A percentile compares a stretch with the other conserved stretches of the same genome.
These are phyloP conservation scores for Caenorhabditis briggsae DNA, from an alignment of 1,140 invertebrate genomes.

Conservation along the genomic window DNA sequence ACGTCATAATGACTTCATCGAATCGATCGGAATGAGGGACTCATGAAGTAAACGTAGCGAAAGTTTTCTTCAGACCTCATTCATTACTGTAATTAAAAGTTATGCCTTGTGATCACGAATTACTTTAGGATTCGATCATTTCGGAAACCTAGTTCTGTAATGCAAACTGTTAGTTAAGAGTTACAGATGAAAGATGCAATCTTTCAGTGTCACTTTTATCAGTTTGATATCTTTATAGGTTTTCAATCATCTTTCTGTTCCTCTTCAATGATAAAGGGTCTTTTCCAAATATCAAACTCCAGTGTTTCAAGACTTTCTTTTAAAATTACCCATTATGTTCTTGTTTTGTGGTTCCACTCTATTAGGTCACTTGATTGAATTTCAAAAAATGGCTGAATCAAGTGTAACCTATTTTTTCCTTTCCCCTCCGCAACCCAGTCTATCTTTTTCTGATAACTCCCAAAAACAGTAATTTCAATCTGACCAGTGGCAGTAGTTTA, in stretches of 20 bases:
- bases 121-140: neutral
- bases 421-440: neutral
- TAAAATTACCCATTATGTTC: no score
- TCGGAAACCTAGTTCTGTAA: no score
- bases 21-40: neutral
- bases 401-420: conserved; percentile 6
- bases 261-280: no score
- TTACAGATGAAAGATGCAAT: no score
- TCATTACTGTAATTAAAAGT: neutral
- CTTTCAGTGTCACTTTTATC: no score
- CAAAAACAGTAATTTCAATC: conserved; percentile 39
- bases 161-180: no score
- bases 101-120: conserved; percentile 27
- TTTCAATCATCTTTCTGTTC: no score
- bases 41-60: neutral
- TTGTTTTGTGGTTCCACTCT: neutral
- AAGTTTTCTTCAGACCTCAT: neutral
- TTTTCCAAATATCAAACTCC: no score
- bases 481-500: conserved; percentile 20
- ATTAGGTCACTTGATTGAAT: neutral
- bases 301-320: no score
- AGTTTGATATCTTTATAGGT: no score
- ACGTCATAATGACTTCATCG: conserved; percentile 8
- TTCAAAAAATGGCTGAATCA: neutral
- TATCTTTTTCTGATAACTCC: neutral